Evolutionary conservation across 2,113 vertebrate genomes (phyloP).

Genomic region (Pica pica): DNA sequence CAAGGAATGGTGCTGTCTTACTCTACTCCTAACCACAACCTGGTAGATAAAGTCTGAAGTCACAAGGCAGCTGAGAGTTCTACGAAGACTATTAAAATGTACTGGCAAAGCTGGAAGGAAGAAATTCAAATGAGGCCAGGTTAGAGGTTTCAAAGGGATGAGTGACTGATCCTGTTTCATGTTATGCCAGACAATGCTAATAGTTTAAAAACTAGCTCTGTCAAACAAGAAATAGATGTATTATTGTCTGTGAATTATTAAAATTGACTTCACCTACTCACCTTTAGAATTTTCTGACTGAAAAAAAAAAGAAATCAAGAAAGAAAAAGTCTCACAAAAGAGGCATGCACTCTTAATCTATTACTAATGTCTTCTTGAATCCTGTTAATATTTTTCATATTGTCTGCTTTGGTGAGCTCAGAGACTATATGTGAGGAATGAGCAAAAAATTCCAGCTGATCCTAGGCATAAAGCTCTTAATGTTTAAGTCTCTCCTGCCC

Average conservation of each 20-base stretch:
- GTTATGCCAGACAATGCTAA: constrained; percentile 38
- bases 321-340: neutral
- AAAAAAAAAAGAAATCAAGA: neutral
- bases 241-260: constrained; percentile 23
- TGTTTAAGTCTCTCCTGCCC: constrained; percentile 29
- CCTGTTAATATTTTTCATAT: constrained; percentile 55
- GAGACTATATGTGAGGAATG: constrained; percentile 8
- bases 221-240: constrained; percentile 48
- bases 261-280: constrained; percentile 27
- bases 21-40: neutral
- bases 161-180: constrained; percentile 15
- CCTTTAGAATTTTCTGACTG: neutral
- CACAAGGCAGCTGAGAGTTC: constrained; percentile 16
- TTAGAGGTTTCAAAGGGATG: constrained; percentile 35
- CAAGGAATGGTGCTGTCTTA: neutral
- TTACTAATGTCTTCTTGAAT: constrained; percentile 12
- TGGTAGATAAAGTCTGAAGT: constrained; percentile 24
- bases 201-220: constrained; percentile 24
- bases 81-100: constrained; percentile 9
- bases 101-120: constrained; percentile 31
- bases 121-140: constrained; percentile 15
- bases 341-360: constrained; percentile 34
- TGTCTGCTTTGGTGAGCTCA: constrained; percentile 22
- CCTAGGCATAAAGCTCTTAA: constrained; percentile 22
- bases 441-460: constrained; percentile 43